Evolutionary conservation across 1,140 invertebrate species (phyloP).

Genomic region (Centruroides vittatus): DNA sequence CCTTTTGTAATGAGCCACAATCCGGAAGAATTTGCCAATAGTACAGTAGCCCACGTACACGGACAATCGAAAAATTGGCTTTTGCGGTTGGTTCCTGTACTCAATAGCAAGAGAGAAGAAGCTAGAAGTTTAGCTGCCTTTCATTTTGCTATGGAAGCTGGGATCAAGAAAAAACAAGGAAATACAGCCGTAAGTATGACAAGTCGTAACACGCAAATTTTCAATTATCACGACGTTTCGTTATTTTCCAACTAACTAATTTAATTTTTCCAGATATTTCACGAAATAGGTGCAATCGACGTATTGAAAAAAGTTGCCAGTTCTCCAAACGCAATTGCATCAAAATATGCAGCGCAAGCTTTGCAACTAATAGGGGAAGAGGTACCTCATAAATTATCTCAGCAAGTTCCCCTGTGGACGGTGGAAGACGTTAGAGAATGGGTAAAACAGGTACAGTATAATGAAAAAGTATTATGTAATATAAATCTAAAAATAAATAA

Average conservation of each 20-base stretch:
- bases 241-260: too few species aligned
- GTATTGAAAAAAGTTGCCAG: conserved; percentile 91
- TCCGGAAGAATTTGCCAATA: conserved; percentile 87
- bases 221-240: neutral
- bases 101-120: conserved; percentile 89
- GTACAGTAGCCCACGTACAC: conserved; percentile 72
- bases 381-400: conserved; percentile 91
- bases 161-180: conserved; percentile 91
- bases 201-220: neutral
- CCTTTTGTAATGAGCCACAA: conserved; percentile 89
- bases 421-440: conserved; percentile 91
- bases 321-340: conserved; percentile 93
- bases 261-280: conserved; percentile 47
- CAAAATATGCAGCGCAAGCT: conserved; percentile 92
- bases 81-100: conserved; percentile 78
- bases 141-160: conserved; percentile 99
- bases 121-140: conserved; percentile 93
- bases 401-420: conserved; percentile 96
- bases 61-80: conserved; percentile 96
- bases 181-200: conserved; percentile 50
- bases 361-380: conserved; percentile 89
- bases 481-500: too few species aligned
- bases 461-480: too few species aligned
- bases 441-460: conserved; percentile 62
- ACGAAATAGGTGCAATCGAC: conserved; percentile 88